Evolutionary conservation across 2,113 vertebrate genomes (phyloP).

Genomic region (Oxyruncus cristatus): DNA sequence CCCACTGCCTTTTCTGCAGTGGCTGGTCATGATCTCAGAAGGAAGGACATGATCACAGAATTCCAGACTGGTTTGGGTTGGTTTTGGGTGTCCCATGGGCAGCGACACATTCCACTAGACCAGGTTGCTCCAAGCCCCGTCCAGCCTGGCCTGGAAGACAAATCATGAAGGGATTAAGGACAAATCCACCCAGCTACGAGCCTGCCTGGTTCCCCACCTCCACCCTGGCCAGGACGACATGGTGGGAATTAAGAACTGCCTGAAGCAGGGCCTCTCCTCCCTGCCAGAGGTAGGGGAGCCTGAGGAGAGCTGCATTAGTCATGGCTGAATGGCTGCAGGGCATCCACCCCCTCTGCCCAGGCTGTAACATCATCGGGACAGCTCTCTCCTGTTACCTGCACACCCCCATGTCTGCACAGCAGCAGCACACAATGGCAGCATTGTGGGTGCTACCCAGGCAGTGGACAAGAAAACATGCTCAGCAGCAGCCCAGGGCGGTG

Average conservation of each 20-base stretch:
- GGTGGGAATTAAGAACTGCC: not conserved
- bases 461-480: not conserved
- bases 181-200: not conserved
- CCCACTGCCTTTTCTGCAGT: accelerated
- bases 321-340: not conserved
- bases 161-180: not conserved
- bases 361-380: not conserved
- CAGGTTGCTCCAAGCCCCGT: not conserved
- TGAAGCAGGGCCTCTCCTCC: accelerated
- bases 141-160: not conserved
- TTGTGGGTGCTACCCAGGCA: not conserved
- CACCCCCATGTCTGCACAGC: accelerated
- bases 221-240: accelerated
- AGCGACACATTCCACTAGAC: not conserved
- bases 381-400: not conserved
- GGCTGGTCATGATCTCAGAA: not conserved
- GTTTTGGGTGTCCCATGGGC: no score
- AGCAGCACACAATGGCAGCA: not conserved
- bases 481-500: accelerated
- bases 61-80: not conserved
- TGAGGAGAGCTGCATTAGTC: not conserved
- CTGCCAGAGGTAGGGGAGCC: not conserved
- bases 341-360: accelerated
- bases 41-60: not conserved
- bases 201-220: not conserved